These are phyloP conservation scores for Acropora tenuis DNA, from an alignment of 64 coral and sea anemone species.

Conservation along the genomic window DNA sequence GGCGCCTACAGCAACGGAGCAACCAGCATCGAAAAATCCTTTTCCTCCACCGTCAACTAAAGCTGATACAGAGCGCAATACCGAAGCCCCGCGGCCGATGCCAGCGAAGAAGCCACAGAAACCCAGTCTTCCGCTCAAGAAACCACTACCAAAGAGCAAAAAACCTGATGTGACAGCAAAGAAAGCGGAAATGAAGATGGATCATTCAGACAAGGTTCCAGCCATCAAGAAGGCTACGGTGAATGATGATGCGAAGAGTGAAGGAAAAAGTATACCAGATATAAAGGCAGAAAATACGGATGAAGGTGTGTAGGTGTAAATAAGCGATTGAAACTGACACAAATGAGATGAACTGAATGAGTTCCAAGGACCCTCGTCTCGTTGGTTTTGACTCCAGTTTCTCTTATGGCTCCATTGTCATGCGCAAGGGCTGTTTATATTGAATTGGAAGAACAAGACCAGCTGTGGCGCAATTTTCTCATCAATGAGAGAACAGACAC, in stretches of 20 bases:
- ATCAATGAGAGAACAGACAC: no score
- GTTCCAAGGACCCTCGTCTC: no score
- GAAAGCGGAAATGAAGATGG: slow-evolving; percentile 5
- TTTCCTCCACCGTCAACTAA: slow-evolving; percentile 1
- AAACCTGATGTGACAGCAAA: background rate
- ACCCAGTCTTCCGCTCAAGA: slow-evolving; percentile 35
- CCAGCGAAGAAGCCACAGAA: slow-evolving; percentile 37
- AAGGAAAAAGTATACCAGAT: slow-evolving; percentile 1
- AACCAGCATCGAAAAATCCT: slow-evolving; percentile 2
- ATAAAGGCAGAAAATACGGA: background rate
- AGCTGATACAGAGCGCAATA: background rate
- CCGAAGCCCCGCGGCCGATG: background rate
- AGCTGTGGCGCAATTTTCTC: no score
- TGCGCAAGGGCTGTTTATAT: no score
- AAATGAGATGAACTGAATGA: no score
- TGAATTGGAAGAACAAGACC: no score
- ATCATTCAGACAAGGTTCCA: background rate
- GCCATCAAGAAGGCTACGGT: background rate
- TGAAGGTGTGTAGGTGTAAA: slow-evolving; percentile 5
- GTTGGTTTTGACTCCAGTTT: no score
- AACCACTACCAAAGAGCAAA: slow-evolving; percentile 29
- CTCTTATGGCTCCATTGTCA: no score
- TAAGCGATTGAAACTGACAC: background rate
- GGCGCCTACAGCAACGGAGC: slow-evolving; percentile 2
- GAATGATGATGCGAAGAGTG: background rate